Conservation (phyloP, 1,140 invertebrate species). For the Triops cancriformis region DNA sequence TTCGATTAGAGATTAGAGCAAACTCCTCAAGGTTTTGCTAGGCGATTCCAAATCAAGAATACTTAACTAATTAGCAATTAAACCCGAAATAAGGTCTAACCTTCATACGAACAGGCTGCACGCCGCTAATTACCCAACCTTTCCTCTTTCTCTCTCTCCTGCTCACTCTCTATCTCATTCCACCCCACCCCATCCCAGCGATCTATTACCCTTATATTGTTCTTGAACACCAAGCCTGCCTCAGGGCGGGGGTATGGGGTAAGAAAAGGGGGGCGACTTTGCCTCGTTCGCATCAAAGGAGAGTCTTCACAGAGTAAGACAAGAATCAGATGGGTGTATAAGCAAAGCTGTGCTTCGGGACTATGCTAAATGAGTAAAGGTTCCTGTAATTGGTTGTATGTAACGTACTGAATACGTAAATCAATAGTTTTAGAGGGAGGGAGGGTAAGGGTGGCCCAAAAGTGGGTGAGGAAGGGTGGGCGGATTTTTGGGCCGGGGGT, state of each 20-base stretch:
- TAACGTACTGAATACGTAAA: constrained; percentile 8
- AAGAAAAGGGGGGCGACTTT: neutral
- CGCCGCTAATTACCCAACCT: neutral
- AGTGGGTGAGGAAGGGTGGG: too few species aligned
- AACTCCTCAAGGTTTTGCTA: too few species aligned
- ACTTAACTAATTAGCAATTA: too few species aligned
- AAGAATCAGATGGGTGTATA: constrained; percentile 6
- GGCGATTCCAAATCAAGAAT: too few species aligned
- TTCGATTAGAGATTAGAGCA: too few species aligned
- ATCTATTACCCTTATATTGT: constrained; percentile 7
- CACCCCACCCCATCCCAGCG: neutral
- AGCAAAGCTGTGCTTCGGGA: constrained; percentile 2
- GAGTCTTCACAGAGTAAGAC: neutral
- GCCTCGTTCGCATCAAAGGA: neutral
- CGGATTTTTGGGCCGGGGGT: too few species aligned
- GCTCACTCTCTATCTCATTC: too few species aligned
- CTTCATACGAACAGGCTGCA: neutral
- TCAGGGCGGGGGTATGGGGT: neutral
- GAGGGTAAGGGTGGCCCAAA: too few species aligned
- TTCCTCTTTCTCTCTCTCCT: neutral
- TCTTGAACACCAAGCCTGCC: neutral
- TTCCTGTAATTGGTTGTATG: constrained; percentile 14
- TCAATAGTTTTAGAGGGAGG: neutral
- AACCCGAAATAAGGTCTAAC: neutral
- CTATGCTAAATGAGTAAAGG: constrained; percentile 14